A percentile compares a stretch with the other conserved stretches of the same genome.
phyloP scores from a whole-genome alignment of 2,113 vertebrate genomes.

The Oreochromis niloticus region DNA sequence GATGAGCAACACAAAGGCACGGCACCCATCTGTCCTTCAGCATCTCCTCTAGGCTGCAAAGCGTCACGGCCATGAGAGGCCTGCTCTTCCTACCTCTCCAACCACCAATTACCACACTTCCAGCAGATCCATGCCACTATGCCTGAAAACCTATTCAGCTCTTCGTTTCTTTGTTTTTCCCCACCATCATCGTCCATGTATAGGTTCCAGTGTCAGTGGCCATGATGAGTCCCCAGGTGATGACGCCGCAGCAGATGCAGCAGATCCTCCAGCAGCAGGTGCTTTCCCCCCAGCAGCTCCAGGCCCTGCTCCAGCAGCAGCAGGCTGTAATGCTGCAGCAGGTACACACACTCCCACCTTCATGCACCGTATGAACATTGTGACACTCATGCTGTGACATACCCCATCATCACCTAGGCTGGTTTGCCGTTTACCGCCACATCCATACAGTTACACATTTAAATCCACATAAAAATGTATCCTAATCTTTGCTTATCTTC shows the following conservation, averaged over 20 bases:
- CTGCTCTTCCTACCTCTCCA: slow-evolving; percentile 31
- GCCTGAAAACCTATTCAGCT: not conserved
- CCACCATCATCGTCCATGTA: not conserved
- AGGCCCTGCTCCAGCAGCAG: slow-evolving; percentile 97
- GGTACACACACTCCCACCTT: slow-evolving; percentile 65
- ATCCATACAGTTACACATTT: not conserved
- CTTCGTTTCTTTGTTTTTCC: not conserved
- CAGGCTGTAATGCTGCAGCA: slow-evolving; percentile 99
- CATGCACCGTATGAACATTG: not conserved
- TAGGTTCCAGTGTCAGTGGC: slow-evolving; percentile 99
- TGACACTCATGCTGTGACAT: not conserved
- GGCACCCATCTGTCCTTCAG: slow-evolving; percentile 68
- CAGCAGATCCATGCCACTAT: slow-evolving; percentile 21
- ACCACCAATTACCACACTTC: slow-evolving; percentile 51
- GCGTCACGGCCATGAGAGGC: slow-evolving; percentile 36
- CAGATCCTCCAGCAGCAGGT: slow-evolving; percentile 99
- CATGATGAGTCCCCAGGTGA: slow-evolving; percentile 99
- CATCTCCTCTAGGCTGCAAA: slow-evolving; percentile 51
- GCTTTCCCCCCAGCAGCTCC: slow-evolving; percentile 96
- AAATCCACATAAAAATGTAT: not conserved
- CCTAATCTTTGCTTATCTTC: not conserved
- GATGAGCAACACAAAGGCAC: slow-evolving; percentile 52
- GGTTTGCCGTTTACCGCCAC: not conserved
- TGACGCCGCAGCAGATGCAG: slow-evolving; percentile 99
- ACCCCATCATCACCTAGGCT: not conserved